Evolutionary conservation across 1,140 invertebrate genomes (phyloP), one percentile per base, ranked within the genome.

Genomic region (Agraylea sexmaculata): DNA sequence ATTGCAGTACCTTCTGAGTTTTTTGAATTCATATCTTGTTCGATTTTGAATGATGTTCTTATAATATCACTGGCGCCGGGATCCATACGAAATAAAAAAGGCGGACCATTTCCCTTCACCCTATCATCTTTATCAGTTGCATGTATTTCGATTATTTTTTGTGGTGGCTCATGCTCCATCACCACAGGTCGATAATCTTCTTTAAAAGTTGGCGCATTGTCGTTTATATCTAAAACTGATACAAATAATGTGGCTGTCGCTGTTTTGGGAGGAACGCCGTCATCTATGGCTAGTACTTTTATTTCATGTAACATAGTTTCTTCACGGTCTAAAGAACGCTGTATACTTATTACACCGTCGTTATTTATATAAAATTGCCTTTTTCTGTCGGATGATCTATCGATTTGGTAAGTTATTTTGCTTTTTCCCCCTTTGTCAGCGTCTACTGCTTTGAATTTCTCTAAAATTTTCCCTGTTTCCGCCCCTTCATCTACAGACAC

Each of bases 191-290:
- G 63, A 50, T 78, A 78, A 40, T 76, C 68, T 48, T 74, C 58
- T 0, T 63, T 56, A 49, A 76, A 69, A 4, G 54, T 59, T 1
- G 74, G 74, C 0, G 63, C 62, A 58, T 68, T 81, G 46, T 83
- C 80, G 50, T 82, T 82, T 17, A 81, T 71, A 55, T 82, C 79
- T 35, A 67, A 65, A 2, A 82, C 73, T 32, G 70, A 66, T 1
- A 81, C 72, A 1, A 68, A 71, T 10, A 83, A 56, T 1, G 75
- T 80, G 2, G 76, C 78, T 1, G 77, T 78, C 1, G 79, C 76
- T 5, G 77, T 81, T 45, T 71, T 69, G 11, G 74, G 55, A 10
- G 75, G 76, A 39, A 51, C 56, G 37, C 75, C 75, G 56, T 79
- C 75, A 53, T 78, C 76, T 36, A 73, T 70, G 19, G 76, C 76